phyloP scores from a whole-genome alignment of 2,888 invertebrate species.

The Coenonympha arcania region DNA sequence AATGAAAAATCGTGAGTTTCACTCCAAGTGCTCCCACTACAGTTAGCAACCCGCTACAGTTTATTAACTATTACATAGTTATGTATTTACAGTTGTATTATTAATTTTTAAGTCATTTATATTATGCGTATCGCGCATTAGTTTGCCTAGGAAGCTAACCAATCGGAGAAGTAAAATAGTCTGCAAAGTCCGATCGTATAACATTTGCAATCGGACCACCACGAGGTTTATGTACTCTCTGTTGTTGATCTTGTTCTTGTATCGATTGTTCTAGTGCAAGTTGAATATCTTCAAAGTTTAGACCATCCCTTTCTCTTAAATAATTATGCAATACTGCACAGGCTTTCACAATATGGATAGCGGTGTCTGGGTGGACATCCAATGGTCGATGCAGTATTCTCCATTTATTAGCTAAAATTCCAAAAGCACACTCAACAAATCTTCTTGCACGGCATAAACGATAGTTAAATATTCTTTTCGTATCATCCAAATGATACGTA shows the following conservation, averaged over 20 bases:
- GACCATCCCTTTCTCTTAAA: not conserved
- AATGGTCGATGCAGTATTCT: not conserved
- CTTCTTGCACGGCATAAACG: not conserved
- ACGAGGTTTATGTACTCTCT: not conserved
- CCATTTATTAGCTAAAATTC: not conserved
- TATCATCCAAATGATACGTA: not conserved
- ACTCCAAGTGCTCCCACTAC: no score
- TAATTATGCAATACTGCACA: not conserved
- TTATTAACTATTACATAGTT: not conserved
- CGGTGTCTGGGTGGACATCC: not conserved
- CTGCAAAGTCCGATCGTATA: not conserved
- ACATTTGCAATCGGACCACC: not conserved
- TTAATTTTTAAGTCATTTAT: not conserved
- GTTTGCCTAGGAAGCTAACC: not conserved
- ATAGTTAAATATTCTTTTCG: not conserved
- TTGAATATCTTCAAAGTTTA: not conserved
- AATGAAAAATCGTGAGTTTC: no score
- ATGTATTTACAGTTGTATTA: not conserved
- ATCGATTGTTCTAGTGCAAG: not conserved
- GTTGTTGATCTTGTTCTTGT: not conserved
- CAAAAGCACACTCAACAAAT: not conserved
- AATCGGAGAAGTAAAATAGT: not conserved
- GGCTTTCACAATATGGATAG: not conserved
- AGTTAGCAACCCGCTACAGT: no score
- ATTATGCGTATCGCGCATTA: no score